Evolutionary conservation across 2,888 invertebrate genomes (phyloP).

Genomic region (Nomada fabriciana): DNA sequence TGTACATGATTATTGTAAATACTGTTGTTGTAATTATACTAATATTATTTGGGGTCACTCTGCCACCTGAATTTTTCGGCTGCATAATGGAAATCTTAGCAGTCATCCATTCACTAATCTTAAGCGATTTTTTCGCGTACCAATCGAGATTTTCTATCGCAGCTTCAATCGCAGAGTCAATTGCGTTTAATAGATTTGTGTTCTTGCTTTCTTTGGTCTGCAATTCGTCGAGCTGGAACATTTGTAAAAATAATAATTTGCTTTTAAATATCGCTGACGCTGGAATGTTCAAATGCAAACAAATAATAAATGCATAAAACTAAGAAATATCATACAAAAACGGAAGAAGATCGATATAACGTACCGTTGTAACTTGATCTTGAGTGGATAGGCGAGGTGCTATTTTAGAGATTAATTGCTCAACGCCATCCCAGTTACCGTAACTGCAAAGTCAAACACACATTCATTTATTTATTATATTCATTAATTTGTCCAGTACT

Average conservation of each 20-base stretch:
- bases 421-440: constrained; percentile 71
- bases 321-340: background rate
- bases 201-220: background rate
- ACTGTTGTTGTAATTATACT: constrained; percentile 2
- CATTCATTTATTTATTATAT: too few species aligned
- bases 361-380: constrained; percentile 69
- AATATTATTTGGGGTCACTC: background rate
- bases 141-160: constrained; percentile 61
- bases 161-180: constrained; percentile 32
- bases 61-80: background rate
- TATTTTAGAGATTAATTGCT: constrained; percentile 64
- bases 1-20: constrained; percentile 23
- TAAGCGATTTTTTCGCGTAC: constrained; percentile 18
- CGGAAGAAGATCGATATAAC: background rate
- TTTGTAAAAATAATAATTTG: background rate
- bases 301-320: background rate
- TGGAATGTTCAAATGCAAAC: background rate
- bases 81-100: background rate
- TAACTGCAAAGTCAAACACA: constrained; percentile 61
- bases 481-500: background rate
- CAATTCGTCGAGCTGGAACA: constrained; percentile 34
- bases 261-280: too few species aligned
- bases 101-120: background rate
- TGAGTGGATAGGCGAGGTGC: constrained; percentile 64
- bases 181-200: constrained; percentile 14